phyloP scores from a whole-genome alignment of 2,888 invertebrate genomes.

The Noctua pronuba region DNA sequence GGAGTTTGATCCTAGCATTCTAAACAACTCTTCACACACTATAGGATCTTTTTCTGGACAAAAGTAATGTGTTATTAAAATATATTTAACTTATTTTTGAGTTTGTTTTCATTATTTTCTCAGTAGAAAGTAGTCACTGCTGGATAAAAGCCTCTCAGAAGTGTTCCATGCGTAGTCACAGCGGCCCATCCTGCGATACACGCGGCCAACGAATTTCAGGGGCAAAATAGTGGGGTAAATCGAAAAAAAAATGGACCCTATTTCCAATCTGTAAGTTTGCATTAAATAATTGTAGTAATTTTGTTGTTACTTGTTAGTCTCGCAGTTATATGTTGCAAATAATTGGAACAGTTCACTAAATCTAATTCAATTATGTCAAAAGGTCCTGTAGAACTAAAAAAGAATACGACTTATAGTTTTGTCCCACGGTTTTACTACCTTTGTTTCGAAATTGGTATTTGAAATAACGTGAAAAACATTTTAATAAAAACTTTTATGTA shows the following conservation, averaged over 20 bases:
- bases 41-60: slow-evolving; percentile 57
- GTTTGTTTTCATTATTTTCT: slow-evolving; percentile 4
- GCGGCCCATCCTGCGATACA: not conserved
- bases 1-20: slow-evolving; percentile 93
- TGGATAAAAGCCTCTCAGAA: not conserved
- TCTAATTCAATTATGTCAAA: not conserved
- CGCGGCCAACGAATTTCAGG: too few relatives aligned
- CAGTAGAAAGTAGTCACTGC: not conserved
- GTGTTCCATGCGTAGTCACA: not conserved
- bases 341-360: not conserved
- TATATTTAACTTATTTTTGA: slow-evolving; percentile 16
- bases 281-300: not conserved
- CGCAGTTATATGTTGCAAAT: not conserved
- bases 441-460: not conserved
- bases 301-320: not conserved
- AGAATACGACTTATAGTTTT: not conserved
- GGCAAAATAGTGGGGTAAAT: not conserved
- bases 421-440: not conserved
- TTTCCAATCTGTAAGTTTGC: slow-evolving; percentile 1
- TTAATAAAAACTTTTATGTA: not conserved
- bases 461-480: not conserved
- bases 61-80: slow-evolving; percentile 51
- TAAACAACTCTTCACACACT: slow-evolving; percentile 67
- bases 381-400: not conserved
- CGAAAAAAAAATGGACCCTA: not conserved